These are phyloP conservation scores for Girardinus metallicus DNA, from an alignment of 2,797 vertebrate species.

Conservation along the genomic window DNA sequence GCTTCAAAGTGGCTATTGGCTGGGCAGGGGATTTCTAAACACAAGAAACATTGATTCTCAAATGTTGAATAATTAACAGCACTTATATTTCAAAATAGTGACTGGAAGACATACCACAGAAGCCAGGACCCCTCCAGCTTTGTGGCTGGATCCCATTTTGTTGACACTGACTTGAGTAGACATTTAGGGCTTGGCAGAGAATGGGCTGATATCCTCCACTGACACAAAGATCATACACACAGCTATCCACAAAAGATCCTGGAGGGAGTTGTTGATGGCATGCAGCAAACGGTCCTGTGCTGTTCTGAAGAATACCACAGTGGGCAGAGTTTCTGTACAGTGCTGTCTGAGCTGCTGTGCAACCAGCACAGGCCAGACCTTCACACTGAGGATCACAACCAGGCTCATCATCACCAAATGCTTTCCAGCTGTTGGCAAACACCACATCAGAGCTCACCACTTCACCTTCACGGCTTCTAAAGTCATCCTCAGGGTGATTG, in stretches of 20 bases:
- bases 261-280: conserved; percentile 50
- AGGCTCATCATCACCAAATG: conserved; percentile 22
- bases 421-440: conserved; percentile 73
- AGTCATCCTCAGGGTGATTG: conserved; percentile 65
- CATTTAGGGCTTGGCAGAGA: conserved; percentile 70
- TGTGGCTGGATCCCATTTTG: conserved; percentile 47
- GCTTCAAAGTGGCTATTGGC: conserved; percentile 75
- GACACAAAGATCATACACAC: conserved; percentile 73
- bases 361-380: conserved; percentile 52
- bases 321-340: conserved; percentile 40
- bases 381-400: conserved; percentile 44
- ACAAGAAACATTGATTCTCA: background rate
- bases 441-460: conserved; percentile 52
- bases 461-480: conserved; percentile 45
- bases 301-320: conserved; percentile 62
- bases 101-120: conserved; percentile 72
- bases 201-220: conserved; percentile 66
- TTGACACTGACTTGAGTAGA: conserved; percentile 74
- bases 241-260: conserved; percentile 60
- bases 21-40: conserved; percentile 67
- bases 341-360: conserved; percentile 22
- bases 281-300: conserved; percentile 67
- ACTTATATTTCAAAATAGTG: background rate
- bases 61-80: background rate
- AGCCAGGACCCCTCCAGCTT: conserved; percentile 65